A percentile compares a stretch with the other conserved stretches of the same genome.
Conservation (phyloP, 2,113 vertebrate genomes). For the Nothoprocta perdicaria region DNA sequence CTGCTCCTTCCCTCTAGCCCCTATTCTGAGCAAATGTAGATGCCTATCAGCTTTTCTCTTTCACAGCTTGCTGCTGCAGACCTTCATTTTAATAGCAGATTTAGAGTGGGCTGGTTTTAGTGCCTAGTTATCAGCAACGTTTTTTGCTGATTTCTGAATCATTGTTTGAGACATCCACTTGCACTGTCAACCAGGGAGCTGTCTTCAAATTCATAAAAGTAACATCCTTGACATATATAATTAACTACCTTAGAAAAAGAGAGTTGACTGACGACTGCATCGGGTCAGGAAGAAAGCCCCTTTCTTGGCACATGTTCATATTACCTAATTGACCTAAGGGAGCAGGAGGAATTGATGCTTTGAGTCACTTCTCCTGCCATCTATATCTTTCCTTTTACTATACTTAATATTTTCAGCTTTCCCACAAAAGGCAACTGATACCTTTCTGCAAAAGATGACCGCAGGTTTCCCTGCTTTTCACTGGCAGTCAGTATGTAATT, state of each 20-base stretch:
- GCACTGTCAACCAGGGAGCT: background rate
- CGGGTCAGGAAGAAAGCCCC: background rate
- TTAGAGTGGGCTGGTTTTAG: background rate
- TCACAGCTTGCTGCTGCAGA: background rate
- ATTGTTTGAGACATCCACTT: background rate
- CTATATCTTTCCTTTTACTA: background rate
- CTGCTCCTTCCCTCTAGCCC: background rate
- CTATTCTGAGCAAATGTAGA: background rate
- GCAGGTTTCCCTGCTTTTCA: background rate
- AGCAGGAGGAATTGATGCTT: background rate
- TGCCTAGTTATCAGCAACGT: background rate
- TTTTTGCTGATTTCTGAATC: constrained; percentile 25
- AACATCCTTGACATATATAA: background rate
- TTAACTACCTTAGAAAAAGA: background rate
- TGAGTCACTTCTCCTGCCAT: background rate
- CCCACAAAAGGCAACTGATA: background rate
- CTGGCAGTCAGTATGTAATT: background rate
- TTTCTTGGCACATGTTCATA: background rate
- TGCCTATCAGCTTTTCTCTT: background rate
- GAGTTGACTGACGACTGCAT: background rate
- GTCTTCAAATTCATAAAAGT: background rate
- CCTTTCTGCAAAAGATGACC: background rate
- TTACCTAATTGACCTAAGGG: background rate
- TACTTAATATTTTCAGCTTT: background rate
- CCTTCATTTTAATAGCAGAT: background rate